Base-by-base conservation (phyloP, 2,113 vertebrate species). In the Campylomormyrus numenius region DNA sequence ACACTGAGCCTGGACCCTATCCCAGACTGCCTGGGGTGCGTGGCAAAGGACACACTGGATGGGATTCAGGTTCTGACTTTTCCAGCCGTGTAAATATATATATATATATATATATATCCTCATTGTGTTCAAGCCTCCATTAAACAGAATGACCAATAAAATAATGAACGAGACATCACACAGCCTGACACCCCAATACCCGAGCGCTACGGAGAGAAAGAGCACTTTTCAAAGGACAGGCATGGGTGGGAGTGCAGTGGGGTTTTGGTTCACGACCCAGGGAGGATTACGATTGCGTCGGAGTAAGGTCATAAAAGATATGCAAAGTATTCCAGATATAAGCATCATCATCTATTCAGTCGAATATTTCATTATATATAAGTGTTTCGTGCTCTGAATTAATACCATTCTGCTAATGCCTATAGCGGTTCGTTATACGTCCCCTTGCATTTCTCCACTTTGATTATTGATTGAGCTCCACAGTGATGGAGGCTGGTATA, bases 121-220 rank as follows among this genome's bases (percentile, higher is more conserved):
- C 58, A 66, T 11, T 77, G 80, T 52, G 35, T 77, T 87, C 83
- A 56, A 35, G 74, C 35, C 80, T 56, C 35, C 84, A 62, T 89
- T 62, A 87, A 87, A 88, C 62, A 42, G 8, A 90, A 56, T 39
- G n/a, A 86, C 89, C 62, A 66, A 90, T 90, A 5, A 62, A 74
- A 21, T 83, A 91, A 91, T 70, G 48, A 91, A 90, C 19, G 89
- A 91, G 88, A 53, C 10, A 84, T 92, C 66, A 80, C 87, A 91
- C 10, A n/a, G 46, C 19, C 56, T 70, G 56, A 46, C 86, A 88
- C 88, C 90, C 90, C 31, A 86, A 89, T 88, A 89, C 91, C 90
- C 87, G 42, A 35, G 62, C 46, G 87, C 80, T 80, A 89, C 77
- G 56, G 58, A 70, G 62, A 31, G 10, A 70, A 11, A 87, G 77